Conservation (phyloP, 1,140 invertebrate species). For the Nylanderia fulva region DNA sequence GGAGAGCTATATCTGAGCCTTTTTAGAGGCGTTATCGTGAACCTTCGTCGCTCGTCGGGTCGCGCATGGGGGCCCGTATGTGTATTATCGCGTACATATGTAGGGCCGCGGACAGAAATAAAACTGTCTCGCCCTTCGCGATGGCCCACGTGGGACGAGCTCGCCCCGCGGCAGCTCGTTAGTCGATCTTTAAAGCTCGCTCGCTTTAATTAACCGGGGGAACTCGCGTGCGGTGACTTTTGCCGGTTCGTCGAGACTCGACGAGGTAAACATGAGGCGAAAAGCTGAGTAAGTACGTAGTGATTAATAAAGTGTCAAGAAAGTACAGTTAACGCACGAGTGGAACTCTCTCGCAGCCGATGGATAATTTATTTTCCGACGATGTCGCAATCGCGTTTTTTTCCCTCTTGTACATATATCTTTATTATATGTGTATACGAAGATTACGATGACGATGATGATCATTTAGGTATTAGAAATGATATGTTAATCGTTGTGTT, state of each 20-base stretch:
- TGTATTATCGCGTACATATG: too few relatives aligned
- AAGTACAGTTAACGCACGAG: background rate
- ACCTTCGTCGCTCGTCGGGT: conserved; percentile 53
- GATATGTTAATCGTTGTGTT: conserved; percentile 44
- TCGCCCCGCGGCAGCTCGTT: background rate
- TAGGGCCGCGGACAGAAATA: conserved; percentile 74
- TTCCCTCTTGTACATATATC: background rate
- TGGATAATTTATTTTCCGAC: conserved; percentile 2
- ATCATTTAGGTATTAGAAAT: conserved; percentile 14
- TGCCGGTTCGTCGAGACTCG: conserved; percentile 32
- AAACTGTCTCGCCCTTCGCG: conserved; percentile 58
- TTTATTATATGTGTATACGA: background rate
- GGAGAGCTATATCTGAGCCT: conserved; percentile 40
- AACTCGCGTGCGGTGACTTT: conserved; percentile 19
- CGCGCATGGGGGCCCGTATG: conserved; percentile 54
- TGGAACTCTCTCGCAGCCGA: conserved; percentile 3
- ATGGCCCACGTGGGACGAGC: conserved; percentile 62
- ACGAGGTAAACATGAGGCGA: conserved; percentile 64
- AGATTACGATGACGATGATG: conserved; percentile 23
- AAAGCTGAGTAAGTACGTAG: conserved; percentile 67
- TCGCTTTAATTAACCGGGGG: conserved; percentile 40
- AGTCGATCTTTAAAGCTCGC: conserved; percentile 34
- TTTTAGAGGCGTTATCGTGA: conserved; percentile 45
- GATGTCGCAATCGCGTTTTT: conserved; percentile 12
- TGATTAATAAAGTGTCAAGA: conserved; percentile 37